Base-by-base conservation (phyloP, 2,113 vertebrate species). In the Cnemophilus loriae region DNA sequence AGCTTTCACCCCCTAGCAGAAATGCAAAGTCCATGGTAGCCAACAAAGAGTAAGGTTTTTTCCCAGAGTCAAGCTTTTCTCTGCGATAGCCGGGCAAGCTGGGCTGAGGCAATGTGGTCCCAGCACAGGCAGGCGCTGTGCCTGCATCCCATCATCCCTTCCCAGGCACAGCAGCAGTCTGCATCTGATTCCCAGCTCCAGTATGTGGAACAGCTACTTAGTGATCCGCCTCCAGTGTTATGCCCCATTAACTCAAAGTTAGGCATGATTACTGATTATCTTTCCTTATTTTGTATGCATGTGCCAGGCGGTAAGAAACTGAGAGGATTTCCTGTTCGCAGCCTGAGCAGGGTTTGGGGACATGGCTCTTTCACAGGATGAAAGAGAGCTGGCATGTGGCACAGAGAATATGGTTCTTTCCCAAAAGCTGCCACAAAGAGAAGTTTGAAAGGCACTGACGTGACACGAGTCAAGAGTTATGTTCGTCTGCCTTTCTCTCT, bases 181-280 rank as follows among this genome's bases (percentile, higher is more conserved):
- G 67, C 11, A 2, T 44, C 3, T 10, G 63, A 17, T 4, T 20
- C 3, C 3, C n/a, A 30, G 63, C 47, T 88, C 64, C 55, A 15
- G 50, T 6, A 52, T 0, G 8, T 44, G 69, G 86, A 76, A 41
- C 26, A 47, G 65, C 10, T 7, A 55, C 70, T 84, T 83, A 59
- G 69, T 55, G 84, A 56, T 85, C 83, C 10, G 27, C 89, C 89
- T 96, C 90, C 79, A 91, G 59, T 68, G 92, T 87, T 91, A 75
- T 83, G 96, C 77, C 78, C 84, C 90, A 56, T 96, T 97, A 97
- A 97, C 85, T 95, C 95, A 91, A 96, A 98, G 96, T 95, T 91
- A 80, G 70, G 56, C 69, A 61, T 90, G 95, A 97, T 70, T 89
- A 89, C 87, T 79, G 93, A 92, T 96, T 92, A 90, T 92, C 84